Conservation (phyloP, 2,888 invertebrate genomes). For the Conistra vaccinii region DNA sequence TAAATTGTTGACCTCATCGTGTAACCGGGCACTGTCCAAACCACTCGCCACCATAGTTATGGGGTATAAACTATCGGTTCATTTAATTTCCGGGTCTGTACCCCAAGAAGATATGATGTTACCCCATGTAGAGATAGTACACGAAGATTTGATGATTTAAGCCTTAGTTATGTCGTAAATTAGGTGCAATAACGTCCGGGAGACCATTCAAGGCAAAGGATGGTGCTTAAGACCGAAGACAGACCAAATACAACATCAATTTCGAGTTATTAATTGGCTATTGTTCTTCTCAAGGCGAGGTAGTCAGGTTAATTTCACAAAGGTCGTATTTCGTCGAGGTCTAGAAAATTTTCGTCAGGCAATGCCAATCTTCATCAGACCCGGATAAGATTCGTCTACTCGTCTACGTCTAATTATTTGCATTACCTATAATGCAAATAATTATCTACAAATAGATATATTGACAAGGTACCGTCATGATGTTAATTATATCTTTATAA, state of each 20-base stretch:
- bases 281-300: not conserved
- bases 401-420: no score
- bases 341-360: not conserved
- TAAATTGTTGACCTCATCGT: conserved; percentile 13
- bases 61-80: conserved; percentile 26
- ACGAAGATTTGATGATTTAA: conserved; percentile 9
- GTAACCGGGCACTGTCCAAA: conserved; percentile 38
- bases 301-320: not conserved
- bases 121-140: conserved; percentile 10
- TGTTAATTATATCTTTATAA: no score
- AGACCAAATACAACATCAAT: not conserved
- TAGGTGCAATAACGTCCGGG: not conserved
- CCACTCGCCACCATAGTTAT: not conserved
- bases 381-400: not conserved
- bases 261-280: not conserved
- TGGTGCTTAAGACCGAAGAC: not conserved
- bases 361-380: not conserved
- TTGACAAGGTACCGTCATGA: no score
- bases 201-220: not conserved
- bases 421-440: no score
- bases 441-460: not conserved
- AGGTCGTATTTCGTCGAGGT: no score
- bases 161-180: not conserved
- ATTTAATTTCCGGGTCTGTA: conserved; percentile 49
- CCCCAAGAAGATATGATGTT: conserved; percentile 22